Base-by-base conservation (phyloP, 2,888 invertebrate species). In the Tortricodes alternella region DNA sequence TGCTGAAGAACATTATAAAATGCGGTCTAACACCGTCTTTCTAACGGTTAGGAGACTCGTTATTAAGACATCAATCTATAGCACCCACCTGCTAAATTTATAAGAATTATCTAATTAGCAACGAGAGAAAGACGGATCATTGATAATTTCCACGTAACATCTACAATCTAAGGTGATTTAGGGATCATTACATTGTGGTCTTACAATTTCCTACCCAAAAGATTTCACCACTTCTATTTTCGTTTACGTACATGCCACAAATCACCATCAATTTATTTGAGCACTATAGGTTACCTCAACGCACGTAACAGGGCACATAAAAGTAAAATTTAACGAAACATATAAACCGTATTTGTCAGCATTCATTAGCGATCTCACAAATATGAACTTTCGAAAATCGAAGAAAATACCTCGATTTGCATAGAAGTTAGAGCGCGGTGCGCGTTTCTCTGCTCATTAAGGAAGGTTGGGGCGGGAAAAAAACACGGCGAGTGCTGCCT, bases 401-500 rank as follows among this genome's bases (percentile, higher is more conserved):
- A 83, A 80, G 81, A 84, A 84, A 86, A 81, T 78, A 67, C 70
- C 18, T 39, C 21, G 39, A 82, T 81, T 85, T 78, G 80, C 83
- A 83, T 85, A 85, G 78, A 79, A 78, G 80, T 79, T 80, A 74
- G 77, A 74, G 70, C 72, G 67, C 65, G 62, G 60, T 65, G 61
- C 62, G 62, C 69, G 76, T 87, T 88, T 88, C 85, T 80, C 79
- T 74, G 65, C 86, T 88, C 79, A 85, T 85, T 88, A 89, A 77
- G 86, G 73, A 64, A 72, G 68, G 68, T 68, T 68, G 68, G 62
- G 63, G 62, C 63, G 59, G 62, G 66, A 69, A 74, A 75, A 77
- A 78, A 75, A 79, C 76, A 74, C 70, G 67, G 60, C 63, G 72
- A 66, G 66, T 65, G 67, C 65, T 59, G 63, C 65, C 65, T 67